Evolutionary conservation across 2,113 vertebrate species (phyloP), one percentile per base, ranked within the genome.

Genomic region (Paraplagusia blochii): DNA sequence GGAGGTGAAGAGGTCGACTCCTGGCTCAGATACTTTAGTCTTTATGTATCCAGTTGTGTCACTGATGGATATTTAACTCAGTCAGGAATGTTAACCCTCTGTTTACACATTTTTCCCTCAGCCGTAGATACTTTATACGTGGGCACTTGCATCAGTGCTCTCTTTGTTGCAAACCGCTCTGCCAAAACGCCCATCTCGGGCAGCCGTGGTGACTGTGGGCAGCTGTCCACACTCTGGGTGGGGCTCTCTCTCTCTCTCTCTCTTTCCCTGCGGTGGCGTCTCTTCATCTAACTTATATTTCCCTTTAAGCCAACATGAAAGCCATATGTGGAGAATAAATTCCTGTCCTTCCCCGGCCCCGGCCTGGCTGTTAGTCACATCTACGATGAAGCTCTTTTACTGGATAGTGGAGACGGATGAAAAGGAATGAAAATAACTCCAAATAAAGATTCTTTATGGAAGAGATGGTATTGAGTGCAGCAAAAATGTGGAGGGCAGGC

Each of bases 161-260:
- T 69, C 59, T 76, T 79, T 86, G 77, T 81, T 69, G 60, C 15
- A 66, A 76, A 74, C 68, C 50, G 13, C 48, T 10, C 15, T 42
- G 58, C 48, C 51, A 49, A 74, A 81, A 87, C 52, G 47, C 47
- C 38, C 69, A 59, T 79, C 53, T 60, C 69, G 60, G 55, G 62
- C 63, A 69, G 78, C 5, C 9, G 77, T 54, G 68, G 77, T 66
- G 58, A 74, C 39, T 82, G 85, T 76, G 79, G 75, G 79, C 64
- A 66, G 61, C 66, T 53, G 67, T 62, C 74, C 49, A 65, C 22
- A 36, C 63, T 50, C 44, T 67, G 81, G 84, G 81, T 11, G 81
- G 75, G 76, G 82, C 68, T 54, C 38, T 5, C 11, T 40, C 38
- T 40, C 38, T 6, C 53, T 69, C 66, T 44, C 44, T 66, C 49